These are phyloP conservation scores for Montipora efflorescens DNA, from an alignment of 64 coral and sea anemone species.

Conservation along the genomic window DNA sequence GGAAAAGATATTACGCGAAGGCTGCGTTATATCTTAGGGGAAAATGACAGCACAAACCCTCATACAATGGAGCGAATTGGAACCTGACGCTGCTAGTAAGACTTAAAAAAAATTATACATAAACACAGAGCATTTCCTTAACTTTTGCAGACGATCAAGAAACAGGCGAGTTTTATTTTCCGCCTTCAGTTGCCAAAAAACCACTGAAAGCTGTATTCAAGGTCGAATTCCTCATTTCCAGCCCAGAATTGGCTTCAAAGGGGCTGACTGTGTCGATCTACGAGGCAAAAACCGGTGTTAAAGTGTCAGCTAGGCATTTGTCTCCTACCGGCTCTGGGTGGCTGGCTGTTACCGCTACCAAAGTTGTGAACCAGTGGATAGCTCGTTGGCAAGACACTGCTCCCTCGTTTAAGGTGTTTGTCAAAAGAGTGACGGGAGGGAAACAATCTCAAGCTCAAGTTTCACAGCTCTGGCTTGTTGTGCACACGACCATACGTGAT, in stretches of 20 bases:
- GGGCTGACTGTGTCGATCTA: not conserved
- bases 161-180: not conserved
- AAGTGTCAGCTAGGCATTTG: not conserved
- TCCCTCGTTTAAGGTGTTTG: not conserved
- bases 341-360: not conserved
- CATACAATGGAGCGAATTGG: not conserved
- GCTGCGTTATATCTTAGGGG: too few species aligned
- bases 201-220: not conserved
- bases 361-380: not conserved
- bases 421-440: not conserved
- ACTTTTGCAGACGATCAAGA: not conserved
- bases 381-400: not conserved
- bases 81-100: not conserved
- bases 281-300: not conserved
- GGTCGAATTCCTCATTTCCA: not conserved
- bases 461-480: conserved; percentile 6
- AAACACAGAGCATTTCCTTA: not conserved
- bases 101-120: not conserved
- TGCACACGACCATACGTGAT: not conserved
- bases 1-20: too few species aligned
- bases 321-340: not conserved
- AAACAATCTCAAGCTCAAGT: not conserved
- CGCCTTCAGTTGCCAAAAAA: not conserved
- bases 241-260: not conserved
- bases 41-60: not conserved